These are phyloP conservation scores for Atopsyche davidsoni DNA, from an alignment of 1,140 invertebrate genomes.

Conservation along the genomic window DNA sequence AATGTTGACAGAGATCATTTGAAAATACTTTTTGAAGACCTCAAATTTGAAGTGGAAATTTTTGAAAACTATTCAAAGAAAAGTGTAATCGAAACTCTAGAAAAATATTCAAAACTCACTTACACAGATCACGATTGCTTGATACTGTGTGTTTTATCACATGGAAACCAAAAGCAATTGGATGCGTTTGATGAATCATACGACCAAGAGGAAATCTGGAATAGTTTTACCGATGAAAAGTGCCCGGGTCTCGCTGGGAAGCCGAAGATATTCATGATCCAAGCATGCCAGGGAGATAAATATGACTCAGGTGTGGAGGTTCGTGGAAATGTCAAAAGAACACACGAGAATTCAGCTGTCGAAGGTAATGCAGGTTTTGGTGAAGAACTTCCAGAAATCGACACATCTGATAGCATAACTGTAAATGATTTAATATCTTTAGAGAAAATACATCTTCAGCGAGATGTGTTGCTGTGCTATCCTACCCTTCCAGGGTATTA, in stretches of 20 bases:
- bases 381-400: slow-evolving; percentile 68
- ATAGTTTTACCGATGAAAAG: slow-evolving; percentile 77
- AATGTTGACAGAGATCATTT: no score
- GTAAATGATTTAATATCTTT: no score
- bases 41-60: no score
- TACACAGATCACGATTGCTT: slow-evolving; percentile 73
- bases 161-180: slow-evolving; percentile 81
- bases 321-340: no score
- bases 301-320: slow-evolving; percentile 39
- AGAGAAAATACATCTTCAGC: no score
- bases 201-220: slow-evolving; percentile 75
- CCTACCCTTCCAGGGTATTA: slow-evolving; percentile 47
- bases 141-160: slow-evolving; percentile 74
- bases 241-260: slow-evolving; percentile 86
- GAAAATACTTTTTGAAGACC: no score
- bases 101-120: no score
- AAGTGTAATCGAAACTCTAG: no score
- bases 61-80: no score
- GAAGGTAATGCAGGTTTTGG: slow-evolving; percentile 37
- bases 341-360: slow-evolving; percentile 60
- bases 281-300: slow-evolving; percentile 68
- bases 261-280: slow-evolving; percentile 88
- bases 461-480: slow-evolving; percentile 41
- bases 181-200: slow-evolving; percentile 83
- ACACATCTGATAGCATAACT: no score